Evolutionary conservation across 2,888 invertebrate species (phyloP), one percentile per base, ranked within the genome.

Genomic region (Pandemis heparana): DNA sequence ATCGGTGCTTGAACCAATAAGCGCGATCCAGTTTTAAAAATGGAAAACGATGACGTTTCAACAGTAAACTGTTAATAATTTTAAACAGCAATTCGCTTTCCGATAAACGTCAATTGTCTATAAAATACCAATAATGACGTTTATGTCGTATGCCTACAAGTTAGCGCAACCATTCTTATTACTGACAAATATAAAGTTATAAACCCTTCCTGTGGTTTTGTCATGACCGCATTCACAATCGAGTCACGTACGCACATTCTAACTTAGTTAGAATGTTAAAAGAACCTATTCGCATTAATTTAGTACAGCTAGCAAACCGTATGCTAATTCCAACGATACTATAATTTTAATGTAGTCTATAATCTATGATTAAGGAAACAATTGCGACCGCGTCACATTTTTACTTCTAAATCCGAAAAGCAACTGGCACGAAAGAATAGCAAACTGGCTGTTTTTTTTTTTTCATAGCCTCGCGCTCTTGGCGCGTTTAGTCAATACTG

Each of bases 201-300:
- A 72, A 71, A 32, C 43, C 71, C 71, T 72, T 72, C 67, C 71
- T 72, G 71, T 69, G 71, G 74, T 69, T 53, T 18, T 43, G 51
- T 61, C 46, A 59, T 71, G 60, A 65, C 70, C 70, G 60, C 74
- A 75, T 56, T 60, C 12, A n/a, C 16, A 32, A n/a, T 46, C 39
- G 9, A 18, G 64, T 69, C 66, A 71, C 61, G 74, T 75, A 69
- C 63, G 16, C 70, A 66, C 10, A 38, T 60, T 64, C 66, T 39
- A 51, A 64, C 63, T 69, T 32, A 38, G 61, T 32, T 48, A 32
- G 51, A 14, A 65, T 32, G 38, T 41, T 39, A 62, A 18, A 56
- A 56, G 56, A 16, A 16, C 39, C 39, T 41, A 62, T 62, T 41
- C 14, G 39, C 39, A 18, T 56, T 56, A 56, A 56, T 23, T 56